Percentiles rank a stretch among this genome's conserved stretches.
Conservation (phyloP, 2,888 invertebrate genomes). For the Melanostoma mellinum region DNA sequence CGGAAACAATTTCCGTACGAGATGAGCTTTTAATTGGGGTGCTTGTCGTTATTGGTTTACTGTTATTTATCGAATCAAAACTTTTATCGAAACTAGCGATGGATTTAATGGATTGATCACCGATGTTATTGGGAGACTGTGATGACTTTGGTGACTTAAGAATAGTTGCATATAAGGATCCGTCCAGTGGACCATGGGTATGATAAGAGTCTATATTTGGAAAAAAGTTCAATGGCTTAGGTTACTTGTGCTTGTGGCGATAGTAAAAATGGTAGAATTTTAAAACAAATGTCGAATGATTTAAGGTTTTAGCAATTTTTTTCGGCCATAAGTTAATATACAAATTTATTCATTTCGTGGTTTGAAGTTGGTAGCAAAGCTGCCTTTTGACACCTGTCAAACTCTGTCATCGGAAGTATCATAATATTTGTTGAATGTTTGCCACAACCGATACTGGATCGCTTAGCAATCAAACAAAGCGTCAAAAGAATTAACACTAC, state of each 20-base stretch:
- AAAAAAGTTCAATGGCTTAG: conserved; percentile 48
- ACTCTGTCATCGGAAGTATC: too few species aligned
- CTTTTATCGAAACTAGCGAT: conserved; percentile 47
- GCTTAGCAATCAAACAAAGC: too few species aligned
- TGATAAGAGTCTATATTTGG: conserved; percentile 67
- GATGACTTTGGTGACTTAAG: conserved; percentile 75
- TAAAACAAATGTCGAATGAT: too few species aligned
- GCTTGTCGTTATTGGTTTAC: conserved; percentile 62
- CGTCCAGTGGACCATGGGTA: conserved; percentile 91
- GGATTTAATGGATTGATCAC: conserved; percentile 48
- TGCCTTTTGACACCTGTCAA: too few species aligned
- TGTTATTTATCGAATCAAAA: conserved; percentile 49
- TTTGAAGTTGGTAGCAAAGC: too few species aligned
- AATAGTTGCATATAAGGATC: conserved; percentile 93
- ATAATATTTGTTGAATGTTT: too few species aligned
- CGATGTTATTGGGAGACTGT: conserved; percentile 51
- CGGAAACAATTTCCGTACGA: conserved; percentile 47
- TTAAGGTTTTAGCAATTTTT: too few species aligned
- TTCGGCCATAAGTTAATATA: too few species aligned
- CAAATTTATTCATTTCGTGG: too few species aligned
- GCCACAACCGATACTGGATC: too few species aligned
- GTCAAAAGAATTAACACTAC: too few species aligned
- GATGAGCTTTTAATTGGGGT: conserved; percentile 53
- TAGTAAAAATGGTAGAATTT: neutral
- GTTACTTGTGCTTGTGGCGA: conserved; percentile 10